Evolutionary conservation across 2,113 vertebrate genomes (phyloP).

Genomic region (Syrmaticus mikado): DNA sequence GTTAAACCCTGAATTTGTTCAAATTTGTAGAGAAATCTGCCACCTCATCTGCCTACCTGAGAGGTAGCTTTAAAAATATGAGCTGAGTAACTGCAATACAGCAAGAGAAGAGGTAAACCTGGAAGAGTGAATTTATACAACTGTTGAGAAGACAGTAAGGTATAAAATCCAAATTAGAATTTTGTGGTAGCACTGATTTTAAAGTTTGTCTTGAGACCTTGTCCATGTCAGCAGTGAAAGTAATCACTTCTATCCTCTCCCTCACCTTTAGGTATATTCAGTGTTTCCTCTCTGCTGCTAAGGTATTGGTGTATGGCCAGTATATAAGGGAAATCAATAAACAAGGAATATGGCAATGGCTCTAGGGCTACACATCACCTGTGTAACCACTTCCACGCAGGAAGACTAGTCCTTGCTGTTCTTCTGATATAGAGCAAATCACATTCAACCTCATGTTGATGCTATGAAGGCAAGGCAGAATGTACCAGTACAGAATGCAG

Average conservation of each 20-base stretch:
- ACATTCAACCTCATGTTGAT: fast-evolving
- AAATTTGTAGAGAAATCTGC: background rate
- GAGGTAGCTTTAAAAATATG: background rate
- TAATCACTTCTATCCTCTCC: background rate
- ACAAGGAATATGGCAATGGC: background rate
- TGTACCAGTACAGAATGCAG: background rate
- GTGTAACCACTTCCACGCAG: background rate
- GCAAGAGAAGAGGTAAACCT: background rate
- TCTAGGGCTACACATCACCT: background rate
- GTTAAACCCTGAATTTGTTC: background rate
- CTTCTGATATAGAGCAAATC: background rate
- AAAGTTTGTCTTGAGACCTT: background rate
- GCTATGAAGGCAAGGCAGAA: background rate
- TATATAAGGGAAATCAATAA: background rate
- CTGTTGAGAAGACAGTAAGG: background rate
- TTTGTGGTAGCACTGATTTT: background rate
- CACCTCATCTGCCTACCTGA: background rate
- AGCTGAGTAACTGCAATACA: background rate
- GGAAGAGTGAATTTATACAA: background rate
- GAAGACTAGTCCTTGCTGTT: background rate
- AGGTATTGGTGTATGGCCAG: background rate
- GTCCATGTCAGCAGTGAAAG: background rate
- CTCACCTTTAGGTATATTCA: background rate
- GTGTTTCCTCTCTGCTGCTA: background rate
- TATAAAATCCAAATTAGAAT: background rate